These are phyloP conservation scores for human (Homo sapiens) DNA, from an alignment of 2,113 vertebrate species.

Conservation along the genomic window DNA sequence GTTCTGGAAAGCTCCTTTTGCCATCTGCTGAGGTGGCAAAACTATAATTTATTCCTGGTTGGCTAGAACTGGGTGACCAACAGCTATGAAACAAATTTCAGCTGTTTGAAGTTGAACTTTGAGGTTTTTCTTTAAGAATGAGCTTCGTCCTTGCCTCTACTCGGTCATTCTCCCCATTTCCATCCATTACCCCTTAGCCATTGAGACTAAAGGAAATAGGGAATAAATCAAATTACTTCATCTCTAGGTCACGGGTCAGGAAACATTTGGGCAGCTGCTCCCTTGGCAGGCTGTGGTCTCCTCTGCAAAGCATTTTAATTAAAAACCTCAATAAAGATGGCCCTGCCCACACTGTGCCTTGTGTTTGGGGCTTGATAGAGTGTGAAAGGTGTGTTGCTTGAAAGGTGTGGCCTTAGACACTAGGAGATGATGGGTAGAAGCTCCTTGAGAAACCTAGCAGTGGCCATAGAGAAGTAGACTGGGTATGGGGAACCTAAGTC, in stretches of 20 bases:
- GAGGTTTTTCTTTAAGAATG: not conserved
- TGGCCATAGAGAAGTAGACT: not conserved
- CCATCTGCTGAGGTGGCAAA: not conserved
- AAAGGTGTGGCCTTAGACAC: not conserved
- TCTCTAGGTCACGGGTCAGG: not conserved
- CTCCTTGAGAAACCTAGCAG: not conserved
- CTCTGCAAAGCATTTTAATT: conserved; percentile 54
- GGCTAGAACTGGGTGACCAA: not conserved
- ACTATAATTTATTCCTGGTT: conserved; percentile 25
- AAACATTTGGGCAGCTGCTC: not conserved
- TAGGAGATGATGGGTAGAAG: not conserved
- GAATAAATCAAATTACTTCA: not conserved
- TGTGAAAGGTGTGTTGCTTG: conserved; percentile 1
- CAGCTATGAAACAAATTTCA: not conserved
- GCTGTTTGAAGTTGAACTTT: conserved; percentile 35
- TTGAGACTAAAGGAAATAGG: not conserved
- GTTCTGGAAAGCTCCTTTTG: not conserved
- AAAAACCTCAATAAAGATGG: conserved; percentile 58
- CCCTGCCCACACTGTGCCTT: conserved; percentile 6
- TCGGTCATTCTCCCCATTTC: not conserved
- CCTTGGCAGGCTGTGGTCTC: conserved; percentile 9
- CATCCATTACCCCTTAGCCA: not conserved
- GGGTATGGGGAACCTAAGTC: not conserved
- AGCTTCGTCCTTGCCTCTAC: not conserved
- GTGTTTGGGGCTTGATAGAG: conserved; percentile 40